Evolutionary conservation across 2,113 vertebrate species (phyloP).

Genomic region (Scortum barcoo): DNA sequence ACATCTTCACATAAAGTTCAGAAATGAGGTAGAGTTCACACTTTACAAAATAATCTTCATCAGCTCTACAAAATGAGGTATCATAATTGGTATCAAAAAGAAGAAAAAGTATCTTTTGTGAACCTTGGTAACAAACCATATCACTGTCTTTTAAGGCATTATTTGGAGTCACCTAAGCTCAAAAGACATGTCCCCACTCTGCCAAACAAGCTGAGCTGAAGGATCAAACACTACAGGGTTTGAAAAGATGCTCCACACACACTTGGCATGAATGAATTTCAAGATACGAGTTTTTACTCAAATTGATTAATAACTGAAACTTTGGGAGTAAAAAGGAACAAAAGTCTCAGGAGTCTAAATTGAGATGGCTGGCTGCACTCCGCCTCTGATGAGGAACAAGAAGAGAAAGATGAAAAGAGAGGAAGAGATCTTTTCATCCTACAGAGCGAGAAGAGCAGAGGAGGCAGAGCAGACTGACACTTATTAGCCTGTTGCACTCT

Average conservation of each 20-base stretch:
- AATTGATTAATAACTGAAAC: slow-evolving; percentile 38
- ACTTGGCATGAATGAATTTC: neutral
- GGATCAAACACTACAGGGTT: slow-evolving; percentile 7
- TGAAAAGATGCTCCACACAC: neutral
- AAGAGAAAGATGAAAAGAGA: slow-evolving; percentile 39
- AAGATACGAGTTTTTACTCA: slow-evolving; percentile 6
- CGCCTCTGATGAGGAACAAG: slow-evolving; percentile 34
- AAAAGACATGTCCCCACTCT: neutral
- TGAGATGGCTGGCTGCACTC: slow-evolving; percentile 28
- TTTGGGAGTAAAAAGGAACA: neutral
- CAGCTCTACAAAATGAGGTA: neutral
- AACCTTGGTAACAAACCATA: neutral
- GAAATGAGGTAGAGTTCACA: neutral
- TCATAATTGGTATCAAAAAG: neutral
- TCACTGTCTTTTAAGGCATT: neutral
- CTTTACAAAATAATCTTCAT: neutral
- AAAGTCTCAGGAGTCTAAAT: slow-evolving; percentile 37
- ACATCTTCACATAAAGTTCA: too few species aligned
- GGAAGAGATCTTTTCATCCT: slow-evolving; percentile 35
- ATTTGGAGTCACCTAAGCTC: neutral
- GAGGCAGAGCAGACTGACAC: slow-evolving; percentile 17
- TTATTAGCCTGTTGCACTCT: slow-evolving; percentile 15
- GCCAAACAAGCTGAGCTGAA: neutral
- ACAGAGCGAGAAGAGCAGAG: slow-evolving; percentile 20
- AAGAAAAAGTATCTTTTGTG: neutral